These are phyloP conservation scores for Muscicapa striata DNA, from an alignment of 2,797 vertebrate genomes.

Conservation along the genomic window DNA sequence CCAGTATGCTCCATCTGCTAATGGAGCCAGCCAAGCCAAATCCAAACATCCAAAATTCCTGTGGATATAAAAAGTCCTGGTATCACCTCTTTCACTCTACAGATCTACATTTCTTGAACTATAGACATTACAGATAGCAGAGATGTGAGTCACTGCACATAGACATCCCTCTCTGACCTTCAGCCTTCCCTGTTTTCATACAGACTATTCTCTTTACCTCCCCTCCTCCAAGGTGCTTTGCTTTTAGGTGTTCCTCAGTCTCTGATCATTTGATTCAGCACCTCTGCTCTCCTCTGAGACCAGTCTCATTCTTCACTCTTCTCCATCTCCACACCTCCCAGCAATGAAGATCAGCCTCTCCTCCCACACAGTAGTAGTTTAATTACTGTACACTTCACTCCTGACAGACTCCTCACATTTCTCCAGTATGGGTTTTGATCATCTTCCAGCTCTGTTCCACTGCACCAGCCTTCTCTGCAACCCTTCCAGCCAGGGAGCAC, in stretches of 20 bases:
- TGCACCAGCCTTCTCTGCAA: not conserved
- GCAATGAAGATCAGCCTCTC: not conserved
- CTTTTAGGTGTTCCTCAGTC: not conserved
- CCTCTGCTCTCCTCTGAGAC: not conserved
- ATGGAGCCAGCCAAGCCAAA: not conserved
- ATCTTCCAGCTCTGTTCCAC: not conserved
- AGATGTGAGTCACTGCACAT: not conserved
- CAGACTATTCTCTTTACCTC: not conserved
- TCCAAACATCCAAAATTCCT: not conserved
- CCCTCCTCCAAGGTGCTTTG: not conserved
- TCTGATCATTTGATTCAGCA: not conserved
- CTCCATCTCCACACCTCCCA: not conserved
- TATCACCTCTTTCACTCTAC: not conserved
- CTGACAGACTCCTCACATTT: not conserved
- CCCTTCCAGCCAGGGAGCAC: not conserved
- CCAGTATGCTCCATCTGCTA: not conserved
- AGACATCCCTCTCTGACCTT: not conserved
- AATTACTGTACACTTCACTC: not conserved
- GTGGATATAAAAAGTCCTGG: not conserved
- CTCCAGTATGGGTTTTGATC: not conserved
- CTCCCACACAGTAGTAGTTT: not conserved
- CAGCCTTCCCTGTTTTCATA: not conserved
- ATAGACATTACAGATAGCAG: not conserved
- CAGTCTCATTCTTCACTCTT: not conserved
- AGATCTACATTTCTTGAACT: not conserved